Evolutionary conservation across 2,888 invertebrate species (phyloP).

Genomic region (Sinodicranocentrus sp.): DNA sequence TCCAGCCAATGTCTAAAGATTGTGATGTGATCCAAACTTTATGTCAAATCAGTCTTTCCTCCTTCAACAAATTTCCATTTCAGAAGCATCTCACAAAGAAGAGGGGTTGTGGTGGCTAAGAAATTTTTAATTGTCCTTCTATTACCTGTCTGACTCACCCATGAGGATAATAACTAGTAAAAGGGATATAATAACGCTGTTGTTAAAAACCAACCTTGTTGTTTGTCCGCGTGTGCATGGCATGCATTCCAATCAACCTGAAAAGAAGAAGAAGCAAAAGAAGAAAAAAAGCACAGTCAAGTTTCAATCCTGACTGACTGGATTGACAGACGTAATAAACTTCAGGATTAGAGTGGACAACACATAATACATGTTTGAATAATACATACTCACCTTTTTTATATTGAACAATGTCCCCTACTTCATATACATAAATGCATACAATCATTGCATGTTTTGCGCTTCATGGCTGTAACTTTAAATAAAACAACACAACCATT

Average conservation of each 20-base stretch:
- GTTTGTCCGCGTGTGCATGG: conserved; percentile 26
- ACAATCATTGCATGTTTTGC: too few relatives aligned
- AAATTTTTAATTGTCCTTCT: conserved; percentile 56
- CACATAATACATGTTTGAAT: too few relatives aligned
- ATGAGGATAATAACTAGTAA: conserved; percentile 11
- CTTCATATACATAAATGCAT: too few relatives aligned
- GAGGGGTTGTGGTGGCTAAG: not conserved
- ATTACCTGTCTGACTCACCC: conserved; percentile 44
- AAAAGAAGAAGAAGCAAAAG: not conserved
- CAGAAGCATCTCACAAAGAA: not conserved
- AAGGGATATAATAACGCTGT: conserved; percentile 5
- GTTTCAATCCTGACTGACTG: conserved; percentile 57
- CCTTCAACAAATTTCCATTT: not conserved
- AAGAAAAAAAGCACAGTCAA: conserved; percentile 28
- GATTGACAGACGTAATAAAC: conserved; percentile 66
- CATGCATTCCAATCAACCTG: conserved; percentile 54
- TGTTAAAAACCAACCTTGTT: conserved; percentile 3
- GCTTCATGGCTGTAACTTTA: too few relatives aligned
- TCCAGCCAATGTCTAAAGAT: not conserved
- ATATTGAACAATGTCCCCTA: too few relatives aligned
- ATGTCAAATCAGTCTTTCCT: not conserved
- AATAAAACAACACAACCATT: too few relatives aligned
- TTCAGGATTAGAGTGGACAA: conserved; percentile 19
- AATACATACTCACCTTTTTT: too few relatives aligned
- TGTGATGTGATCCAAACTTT: conserved; percentile 20